Base-by-base conservation (phyloP, 2,113 vertebrate genomes). In the Craseonycteris thonglongyai region DNA sequence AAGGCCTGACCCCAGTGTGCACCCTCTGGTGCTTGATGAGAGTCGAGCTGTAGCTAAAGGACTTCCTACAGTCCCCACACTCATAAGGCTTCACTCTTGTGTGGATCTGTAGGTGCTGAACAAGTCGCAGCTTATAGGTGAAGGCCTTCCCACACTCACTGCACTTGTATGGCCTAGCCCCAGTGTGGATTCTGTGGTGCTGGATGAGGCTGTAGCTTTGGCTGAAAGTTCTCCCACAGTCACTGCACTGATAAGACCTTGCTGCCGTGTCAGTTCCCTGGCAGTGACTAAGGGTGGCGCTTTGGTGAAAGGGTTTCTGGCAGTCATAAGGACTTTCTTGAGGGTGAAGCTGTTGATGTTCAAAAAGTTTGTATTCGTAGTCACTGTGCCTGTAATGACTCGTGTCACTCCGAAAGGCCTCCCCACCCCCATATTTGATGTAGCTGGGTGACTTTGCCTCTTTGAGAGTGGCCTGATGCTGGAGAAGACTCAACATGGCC, bases 11-110 rank as follows among this genome's bases (percentile, higher is more conserved):
- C 11, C 93, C 82, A 0, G 93, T 94, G 81, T 94, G 93, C 58
- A 94, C 88, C 7, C 93, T 35, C 93, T 94, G 93, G 56, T 94
- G 93, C 56, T 94, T 94, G 35, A 91, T 86, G 56, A 94, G 93
- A 0, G 93, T 91, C 3, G 93, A 94, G 30, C 93, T 94, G 35
- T 94, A 94, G 88, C 93, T 94, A 2, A 94, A 94, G 30, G 72
- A 35, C 14, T 94, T 94, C 13, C 93, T 49, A 19, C 93, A 94
- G 18, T 94, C 93, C 0, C 88, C 38, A 9, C 93, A 94, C 11
- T 71, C 93, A 1, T 86, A 94, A 26, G 93, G 93, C 56, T 83
- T 91, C 16, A 80, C 88, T 7, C 82, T 35, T 9, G 26, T 80
- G 93, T 94, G 93, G 26, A 94, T 65, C 1, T 94, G 93, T 21